Conservation (phyloP, 2,113 vertebrate genomes). For the Chlorodrepanis virens region DNA sequence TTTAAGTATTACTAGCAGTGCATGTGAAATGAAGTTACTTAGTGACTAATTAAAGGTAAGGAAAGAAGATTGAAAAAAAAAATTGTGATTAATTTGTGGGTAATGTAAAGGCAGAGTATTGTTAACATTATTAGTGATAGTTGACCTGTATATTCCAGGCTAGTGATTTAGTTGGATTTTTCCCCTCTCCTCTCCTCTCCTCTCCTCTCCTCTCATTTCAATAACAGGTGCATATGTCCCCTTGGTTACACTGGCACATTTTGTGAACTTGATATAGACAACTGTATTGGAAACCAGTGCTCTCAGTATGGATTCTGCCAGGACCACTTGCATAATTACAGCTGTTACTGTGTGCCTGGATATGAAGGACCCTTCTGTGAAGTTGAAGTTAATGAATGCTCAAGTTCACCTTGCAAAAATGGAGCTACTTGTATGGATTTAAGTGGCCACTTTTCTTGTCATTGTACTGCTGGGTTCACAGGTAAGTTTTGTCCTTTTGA, state of each 20-base stretch:
- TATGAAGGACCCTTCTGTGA: conserved; percentile 78
- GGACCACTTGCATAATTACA: conserved; percentile 73
- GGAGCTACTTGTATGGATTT: conserved; percentile 74
- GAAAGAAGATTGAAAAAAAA: not conserved
- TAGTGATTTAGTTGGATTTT: rapidly evolving
- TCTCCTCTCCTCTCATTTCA: not conserved
- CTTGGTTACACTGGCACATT: conserved; percentile 66
- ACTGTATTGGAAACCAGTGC: conserved; percentile 71
- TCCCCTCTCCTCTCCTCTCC: not conserved
- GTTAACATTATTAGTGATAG: not conserved
- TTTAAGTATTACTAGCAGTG: not conserved
- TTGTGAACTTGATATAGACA: conserved; percentile 71
- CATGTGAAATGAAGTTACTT: not conserved
- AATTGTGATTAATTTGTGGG: not conserved
- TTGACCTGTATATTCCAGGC: not conserved
- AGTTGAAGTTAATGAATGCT: conserved; percentile 76
- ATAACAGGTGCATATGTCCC: conserved; percentile 74
- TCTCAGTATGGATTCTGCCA: conserved; percentile 70
- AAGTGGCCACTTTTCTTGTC: conserved; percentile 72
- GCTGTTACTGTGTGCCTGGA: conserved; percentile 72
- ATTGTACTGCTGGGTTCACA: conserved; percentile 74
- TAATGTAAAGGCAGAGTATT: not conserved
- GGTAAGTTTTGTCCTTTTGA: conserved; percentile 64
- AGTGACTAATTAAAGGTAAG: not conserved
- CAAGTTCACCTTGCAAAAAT: conserved; percentile 73